Evolutionary conservation across 2,113 vertebrate species (phyloP).

Genomic region (Corvus hawaiiensis): DNA sequence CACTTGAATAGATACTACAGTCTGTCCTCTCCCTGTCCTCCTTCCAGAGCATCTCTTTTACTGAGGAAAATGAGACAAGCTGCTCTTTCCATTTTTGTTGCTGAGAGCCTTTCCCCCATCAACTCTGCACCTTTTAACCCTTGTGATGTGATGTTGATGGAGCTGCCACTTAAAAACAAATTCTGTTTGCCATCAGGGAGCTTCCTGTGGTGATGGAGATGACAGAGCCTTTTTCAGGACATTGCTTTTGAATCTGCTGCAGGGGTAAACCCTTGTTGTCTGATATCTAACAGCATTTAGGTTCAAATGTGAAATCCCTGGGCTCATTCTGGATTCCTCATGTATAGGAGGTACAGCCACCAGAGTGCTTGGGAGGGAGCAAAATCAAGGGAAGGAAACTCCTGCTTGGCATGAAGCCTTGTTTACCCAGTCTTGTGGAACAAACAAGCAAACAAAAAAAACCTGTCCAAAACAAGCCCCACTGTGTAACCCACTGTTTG

Average conservation of each 20-base stretch:
- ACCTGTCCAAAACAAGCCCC: neutral
- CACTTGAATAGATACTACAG: neutral
- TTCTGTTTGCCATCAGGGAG: slow-evolving; percentile 18
- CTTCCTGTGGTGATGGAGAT: neutral
- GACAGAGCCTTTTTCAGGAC: slow-evolving; percentile 8
- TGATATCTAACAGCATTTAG: neutral
- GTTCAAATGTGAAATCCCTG: slow-evolving; percentile 34
- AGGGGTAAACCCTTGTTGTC: neutral
- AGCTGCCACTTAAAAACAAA: slow-evolving; percentile 35
- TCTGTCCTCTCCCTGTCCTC: neutral
- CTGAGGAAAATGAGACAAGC: neutral
- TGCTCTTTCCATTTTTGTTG: slow-evolving; percentile 24
- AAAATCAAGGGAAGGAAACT: neutral
- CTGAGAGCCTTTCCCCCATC: neutral
- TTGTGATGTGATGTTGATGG: slow-evolving; percentile 36
- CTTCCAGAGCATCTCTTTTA: neutral
- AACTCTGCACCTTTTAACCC: slow-evolving; percentile 34
- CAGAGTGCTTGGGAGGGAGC: neutral
- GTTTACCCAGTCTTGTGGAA: slow-evolving; percentile 13
- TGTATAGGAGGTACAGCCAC: neutral
- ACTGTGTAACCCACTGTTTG: slow-evolving; percentile 7
- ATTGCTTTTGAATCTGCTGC: neutral
- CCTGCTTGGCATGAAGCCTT: neutral
- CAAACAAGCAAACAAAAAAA: slow-evolving; percentile 41
- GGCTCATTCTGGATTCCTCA: slow-evolving; percentile 24